Evolutionary conservation across 2,797 vertebrate genomes (phyloP).

Genomic region (Esox lucius): DNA sequence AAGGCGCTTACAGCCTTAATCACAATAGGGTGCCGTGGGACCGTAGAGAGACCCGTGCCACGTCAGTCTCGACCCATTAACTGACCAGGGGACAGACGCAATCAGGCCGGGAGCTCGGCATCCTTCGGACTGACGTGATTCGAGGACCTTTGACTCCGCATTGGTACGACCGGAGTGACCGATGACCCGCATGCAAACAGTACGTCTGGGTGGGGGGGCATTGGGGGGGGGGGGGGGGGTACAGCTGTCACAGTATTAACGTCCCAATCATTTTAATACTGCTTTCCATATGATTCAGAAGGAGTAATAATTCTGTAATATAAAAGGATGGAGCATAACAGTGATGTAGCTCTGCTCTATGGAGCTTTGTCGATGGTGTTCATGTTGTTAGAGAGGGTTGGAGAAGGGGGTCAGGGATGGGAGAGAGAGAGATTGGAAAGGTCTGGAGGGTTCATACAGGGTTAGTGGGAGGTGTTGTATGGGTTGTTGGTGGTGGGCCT

Average conservation of each 20-base stretch:
- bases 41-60: constrained; percentile 57
- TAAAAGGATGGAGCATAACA: neutral
- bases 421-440: constrained; percentile 8
- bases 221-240: too few species aligned
- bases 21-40: constrained; percentile 67
- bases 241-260: too few species aligned
- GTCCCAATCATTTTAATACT: too few species aligned
- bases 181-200: neutral
- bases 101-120: neutral
- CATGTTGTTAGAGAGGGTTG: constrained; percentile 31
- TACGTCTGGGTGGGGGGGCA: neutral
- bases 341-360: constrained; percentile 27
- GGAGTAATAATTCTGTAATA: neutral
- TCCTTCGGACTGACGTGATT: neutral
- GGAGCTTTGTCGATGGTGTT: neutral
- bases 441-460: constrained; percentile 1
- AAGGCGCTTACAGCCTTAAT: constrained; percentile 77
- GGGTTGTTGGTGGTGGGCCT: neutral
- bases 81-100: constrained; percentile 26
- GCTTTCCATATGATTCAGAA: too few species aligned
- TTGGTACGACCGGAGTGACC: neutral
- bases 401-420: constrained; percentile 11
- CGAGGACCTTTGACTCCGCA: neutral
- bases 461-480: neutral
- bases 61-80: constrained; percentile 54